phyloP scores from a whole-genome alignment of 2,113 vertebrate genomes.

The Drymodes brunneopygia region DNA sequence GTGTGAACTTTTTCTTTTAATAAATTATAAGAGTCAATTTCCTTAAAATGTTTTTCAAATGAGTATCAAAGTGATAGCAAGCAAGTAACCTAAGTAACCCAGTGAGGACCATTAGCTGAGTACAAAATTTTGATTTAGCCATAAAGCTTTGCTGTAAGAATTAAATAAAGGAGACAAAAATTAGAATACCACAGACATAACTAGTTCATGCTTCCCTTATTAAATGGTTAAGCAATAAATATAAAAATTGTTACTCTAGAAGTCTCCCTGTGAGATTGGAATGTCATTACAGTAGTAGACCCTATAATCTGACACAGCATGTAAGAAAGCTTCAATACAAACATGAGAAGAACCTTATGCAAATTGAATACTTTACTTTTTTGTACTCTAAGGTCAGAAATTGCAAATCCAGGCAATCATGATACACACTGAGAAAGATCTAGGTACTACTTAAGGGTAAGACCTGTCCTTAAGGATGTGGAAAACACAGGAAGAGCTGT shows the following conservation, averaged over 20 bases:
- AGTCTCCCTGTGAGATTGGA: background rate
- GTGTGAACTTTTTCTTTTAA: background rate
- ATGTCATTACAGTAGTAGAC: background rate
- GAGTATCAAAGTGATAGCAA: background rate
- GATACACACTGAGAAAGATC: background rate
- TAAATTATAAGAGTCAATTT: background rate
- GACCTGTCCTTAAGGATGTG: background rate
- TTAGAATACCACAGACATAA: background rate
- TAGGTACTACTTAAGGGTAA: background rate
- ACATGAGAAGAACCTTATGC: background rate
- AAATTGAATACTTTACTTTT: background rate
- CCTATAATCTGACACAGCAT: background rate
- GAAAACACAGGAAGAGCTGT: background rate
- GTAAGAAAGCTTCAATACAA: background rate
- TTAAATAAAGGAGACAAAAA: background rate
- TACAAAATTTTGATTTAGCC: background rate
- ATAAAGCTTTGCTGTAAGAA: background rate
- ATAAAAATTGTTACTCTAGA: background rate
- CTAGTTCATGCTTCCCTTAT: background rate
- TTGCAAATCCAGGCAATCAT: background rate
- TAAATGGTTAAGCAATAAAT: background rate
- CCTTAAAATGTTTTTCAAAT: background rate
- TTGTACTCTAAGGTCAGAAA: background rate
- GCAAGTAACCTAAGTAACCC: background rate
- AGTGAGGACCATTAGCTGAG: background rate